Base-by-base conservation (phyloP, 2,888 invertebrate species). In the Dorcus parallelipipedus region DNA sequence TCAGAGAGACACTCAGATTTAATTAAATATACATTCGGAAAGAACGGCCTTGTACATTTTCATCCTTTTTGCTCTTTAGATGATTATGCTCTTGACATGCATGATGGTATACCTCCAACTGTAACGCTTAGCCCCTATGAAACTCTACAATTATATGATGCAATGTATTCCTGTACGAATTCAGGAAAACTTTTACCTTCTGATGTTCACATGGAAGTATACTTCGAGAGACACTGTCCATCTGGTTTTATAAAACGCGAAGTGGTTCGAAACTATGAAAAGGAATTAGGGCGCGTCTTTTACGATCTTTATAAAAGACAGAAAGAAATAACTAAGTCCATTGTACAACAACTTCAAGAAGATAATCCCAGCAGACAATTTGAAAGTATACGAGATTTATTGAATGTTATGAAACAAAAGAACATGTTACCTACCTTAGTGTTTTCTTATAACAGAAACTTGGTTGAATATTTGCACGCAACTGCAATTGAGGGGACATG, bases 1-100 rank as follows among this genome's bases (percentile, higher is more conserved):
- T 42, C 49, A 1, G 64, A 66, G 51, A 58, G 68, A 20, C 66
- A 68, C 59, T 59, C 67, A 17, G 66, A 68, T 61, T 62, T 68
- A 43, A 60, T 57, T 3, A 68, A 66, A 48, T 61, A 61, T 38
- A 59, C 64, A 23, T 66, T 62, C 55, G 54, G 57, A 9, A 17
- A 39, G 9, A 52, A 55, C 23, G 54, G 54, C 17, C 41, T 67
- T 8, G 52, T 60, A 38, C 64, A 67, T 54, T 59, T 64, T 14
- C 68, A 68, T 58, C 68, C 68, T 2, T 67, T 63, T 33, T 59
- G 60, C 5, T 53, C 63, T 26, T 52, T 68, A 9, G 59, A 64
- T 52, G 6, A 47, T 5, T 54, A 33, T 42, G 54, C 58, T 38
- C 45, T 64, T 7, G 20, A 52, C n/a, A 45, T 53, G 7, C 56